These are phyloP conservation scores for Muscina levida DNA, from an alignment of 2,888 invertebrate species.

Conservation along the genomic window DNA sequence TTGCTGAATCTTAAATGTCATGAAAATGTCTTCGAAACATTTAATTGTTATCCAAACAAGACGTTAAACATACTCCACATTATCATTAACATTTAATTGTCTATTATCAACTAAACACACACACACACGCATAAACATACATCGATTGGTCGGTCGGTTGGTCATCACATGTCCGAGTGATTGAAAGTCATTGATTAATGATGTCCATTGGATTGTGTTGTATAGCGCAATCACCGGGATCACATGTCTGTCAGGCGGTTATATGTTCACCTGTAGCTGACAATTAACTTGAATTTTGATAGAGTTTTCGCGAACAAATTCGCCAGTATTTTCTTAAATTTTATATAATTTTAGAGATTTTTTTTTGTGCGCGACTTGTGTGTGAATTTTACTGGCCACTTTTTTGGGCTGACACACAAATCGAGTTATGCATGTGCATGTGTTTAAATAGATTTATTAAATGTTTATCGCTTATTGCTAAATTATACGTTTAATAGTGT, in stretches of 20 bases:
- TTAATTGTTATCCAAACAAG: too few relatives aligned
- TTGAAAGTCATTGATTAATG: conserved; percentile 15
- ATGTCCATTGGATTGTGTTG: not conserved
- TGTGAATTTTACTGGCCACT: too few relatives aligned
- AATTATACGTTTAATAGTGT: not conserved
- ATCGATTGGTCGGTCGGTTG: not conserved
- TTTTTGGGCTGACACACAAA: too few relatives aligned
- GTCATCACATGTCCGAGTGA: not conserved
- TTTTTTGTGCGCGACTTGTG: too few relatives aligned
- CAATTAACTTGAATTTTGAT: not conserved
- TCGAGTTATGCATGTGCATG: not conserved
- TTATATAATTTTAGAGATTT: too few relatives aligned
- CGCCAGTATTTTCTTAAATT: not conserved
- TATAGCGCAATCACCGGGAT: too few relatives aligned
- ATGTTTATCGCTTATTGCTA: not conserved
- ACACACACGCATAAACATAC: not conserved
- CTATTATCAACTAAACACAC: not conserved
- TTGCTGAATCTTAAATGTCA: too few relatives aligned
- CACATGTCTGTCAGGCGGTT: not conserved
- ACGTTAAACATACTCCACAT: too few relatives aligned
- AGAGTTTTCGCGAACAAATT: not conserved
- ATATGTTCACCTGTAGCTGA: not conserved
- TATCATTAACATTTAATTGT: too few relatives aligned
- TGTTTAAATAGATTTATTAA: too few relatives aligned
- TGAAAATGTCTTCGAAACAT: too few relatives aligned